phyloP scores from a whole-genome alignment of 1,140 invertebrate species.

The Acromyrmex heyeri region DNA sequence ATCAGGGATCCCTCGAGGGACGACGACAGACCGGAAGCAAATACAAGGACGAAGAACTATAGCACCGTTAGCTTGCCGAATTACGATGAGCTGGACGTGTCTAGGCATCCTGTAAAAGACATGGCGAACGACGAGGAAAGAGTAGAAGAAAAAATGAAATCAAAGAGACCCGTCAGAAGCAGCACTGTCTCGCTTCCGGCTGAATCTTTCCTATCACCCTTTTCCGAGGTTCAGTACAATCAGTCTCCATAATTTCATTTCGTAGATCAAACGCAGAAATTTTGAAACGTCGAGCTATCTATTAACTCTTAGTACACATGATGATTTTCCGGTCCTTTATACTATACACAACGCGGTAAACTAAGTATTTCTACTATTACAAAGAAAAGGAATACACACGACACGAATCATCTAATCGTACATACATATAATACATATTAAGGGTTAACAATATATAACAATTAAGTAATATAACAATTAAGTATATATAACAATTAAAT shows the following conservation, averaged over 20 bases:
- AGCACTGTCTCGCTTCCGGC: conserved; percentile 77
- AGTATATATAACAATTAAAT: neutral
- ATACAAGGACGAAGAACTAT: conserved; percentile 81
- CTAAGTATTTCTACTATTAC: too few species aligned
- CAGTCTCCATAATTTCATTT: conserved; percentile 20
- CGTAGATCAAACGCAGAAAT: neutral
- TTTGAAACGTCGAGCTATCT: neutral
- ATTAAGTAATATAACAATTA: neutral
- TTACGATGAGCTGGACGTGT: conserved; percentile 84
- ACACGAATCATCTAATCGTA: too few species aligned
- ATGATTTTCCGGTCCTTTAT: too few species aligned
- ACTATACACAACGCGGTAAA: too few species aligned
- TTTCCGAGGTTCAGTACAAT: conserved; percentile 68
- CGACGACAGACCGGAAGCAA: conserved; percentile 53
- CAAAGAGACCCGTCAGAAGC: conserved; percentile 69
- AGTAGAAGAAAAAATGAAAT: conserved; percentile 47
- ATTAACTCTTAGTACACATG: too few species aligned
- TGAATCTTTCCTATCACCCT: conserved; percentile 71
- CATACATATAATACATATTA: too few species aligned
- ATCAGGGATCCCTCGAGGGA: conserved; percentile 55
- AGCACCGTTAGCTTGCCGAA: conserved; percentile 87
- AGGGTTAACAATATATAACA: neutral
- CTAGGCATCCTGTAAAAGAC: conserved; percentile 61
- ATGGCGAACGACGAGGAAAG: conserved; percentile 46
- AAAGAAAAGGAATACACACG: too few species aligned